phyloP scores from a whole-genome alignment of 2,797 vertebrate genomes.

The Mycteria americana region DNA sequence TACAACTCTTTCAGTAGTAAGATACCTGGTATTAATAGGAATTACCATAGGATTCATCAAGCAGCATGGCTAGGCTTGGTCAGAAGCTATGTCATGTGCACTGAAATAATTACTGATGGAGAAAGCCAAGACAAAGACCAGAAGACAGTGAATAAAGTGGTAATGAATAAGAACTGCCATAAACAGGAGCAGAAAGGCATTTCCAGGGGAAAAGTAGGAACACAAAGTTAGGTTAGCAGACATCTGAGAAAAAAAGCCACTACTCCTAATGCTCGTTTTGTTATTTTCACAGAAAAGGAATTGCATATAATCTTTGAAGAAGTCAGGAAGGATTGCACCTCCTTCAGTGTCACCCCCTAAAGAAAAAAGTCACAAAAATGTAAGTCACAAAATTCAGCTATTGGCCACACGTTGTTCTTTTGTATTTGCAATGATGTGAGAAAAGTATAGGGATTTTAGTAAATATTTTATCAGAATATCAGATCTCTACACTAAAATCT shows the following conservation, averaged over 20 bases:
- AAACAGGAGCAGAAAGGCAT: background rate
- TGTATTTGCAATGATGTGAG: background rate
- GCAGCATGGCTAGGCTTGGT: background rate
- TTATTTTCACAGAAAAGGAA: background rate
- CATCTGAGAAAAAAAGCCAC: background rate
- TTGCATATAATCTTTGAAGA: background rate
- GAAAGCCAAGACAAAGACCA: background rate
- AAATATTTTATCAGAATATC: background rate
- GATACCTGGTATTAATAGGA: background rate
- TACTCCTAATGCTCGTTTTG: background rate
- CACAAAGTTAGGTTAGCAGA: background rate
- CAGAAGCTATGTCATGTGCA: background rate
- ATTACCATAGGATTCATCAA: background rate
- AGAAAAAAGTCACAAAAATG: background rate
- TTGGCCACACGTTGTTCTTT: background rate
- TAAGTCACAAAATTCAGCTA: background rate
- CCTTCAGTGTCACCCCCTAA: background rate
- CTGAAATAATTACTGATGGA: background rate
- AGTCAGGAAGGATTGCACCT: background rate
- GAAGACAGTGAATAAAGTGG: background rate
- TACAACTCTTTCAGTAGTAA: background rate
- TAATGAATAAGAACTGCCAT: background rate
- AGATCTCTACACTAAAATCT: background rate
- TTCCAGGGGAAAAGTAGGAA: background rate
- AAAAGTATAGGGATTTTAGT: background rate